Evolutionary conservation across 35 echinoderm and acorn worm species (phyloP), one percentile per base, ranked within the genome.

Genomic region (Heliocidaris erythrogramma): DNA sequence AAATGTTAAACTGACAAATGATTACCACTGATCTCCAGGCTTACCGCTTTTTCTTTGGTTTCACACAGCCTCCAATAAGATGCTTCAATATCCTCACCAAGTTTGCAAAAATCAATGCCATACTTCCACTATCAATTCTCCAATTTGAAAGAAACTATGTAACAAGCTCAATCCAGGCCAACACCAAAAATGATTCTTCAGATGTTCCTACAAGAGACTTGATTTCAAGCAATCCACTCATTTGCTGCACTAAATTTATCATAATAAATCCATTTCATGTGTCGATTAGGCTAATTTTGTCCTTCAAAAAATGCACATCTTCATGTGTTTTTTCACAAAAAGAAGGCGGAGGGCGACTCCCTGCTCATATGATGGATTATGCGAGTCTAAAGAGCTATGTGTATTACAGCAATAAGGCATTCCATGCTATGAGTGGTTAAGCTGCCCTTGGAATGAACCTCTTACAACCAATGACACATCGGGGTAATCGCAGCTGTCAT

Each of bases 11-110:
- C 5, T 78, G 5, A 1, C 65, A 78, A 78, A 5, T 17, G 21
- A 78, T 60, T 14, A 60, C 59, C 5, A 24, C n/a, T 78, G 8
- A 14, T 24, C 18, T 27, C 18, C 65, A n/a, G 21, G 65, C 65
- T 78, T 89, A 89, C 87, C 87, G 31, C 47, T 89, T 89, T 48
- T 89, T 89, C 87, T 89, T 89, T 89, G 87, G 87, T 9, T 48
- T 89, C 11, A 89, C 29, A 89, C 87, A 89, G 17, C 87, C 87
- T 89, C 87, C 87, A 89, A 89, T 47, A 2, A 89, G 47, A 89
- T 89, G 87, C 87, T 89, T 89, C 87, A 89, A 42, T 48, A 89
- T 48, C 29, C 47, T 47, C 47, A 89, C 16, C 87, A 89, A 32
- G 47, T 89, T 89, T 18, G 47, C 87, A 3, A 89, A 31, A 13